Conservation (phyloP, 1,140 invertebrate species). For the Papilio xuthus region DNA sequence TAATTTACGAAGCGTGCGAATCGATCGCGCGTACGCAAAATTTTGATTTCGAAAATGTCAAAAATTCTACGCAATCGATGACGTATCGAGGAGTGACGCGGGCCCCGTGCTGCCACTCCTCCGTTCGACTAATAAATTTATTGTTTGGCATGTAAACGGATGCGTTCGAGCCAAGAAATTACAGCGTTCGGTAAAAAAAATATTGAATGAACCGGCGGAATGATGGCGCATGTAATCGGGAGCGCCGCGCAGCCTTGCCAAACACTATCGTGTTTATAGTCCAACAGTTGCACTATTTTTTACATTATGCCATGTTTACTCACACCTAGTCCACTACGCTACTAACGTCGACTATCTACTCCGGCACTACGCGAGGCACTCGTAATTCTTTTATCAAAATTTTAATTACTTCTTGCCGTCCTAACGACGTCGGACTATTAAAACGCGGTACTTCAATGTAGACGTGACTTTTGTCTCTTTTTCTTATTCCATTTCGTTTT, state of each 20-base stretch:
- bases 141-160: constrained; percentile 82
- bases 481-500: constrained; percentile 59
- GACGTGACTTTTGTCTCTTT: constrained; percentile 67
- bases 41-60: constrained; percentile 66
- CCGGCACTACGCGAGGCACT: background rate
- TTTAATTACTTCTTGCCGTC: constrained; percentile 75
- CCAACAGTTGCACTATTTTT: constrained; percentile 65
- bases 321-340: constrained; percentile 41
- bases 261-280: constrained; percentile 72
- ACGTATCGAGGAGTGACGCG: constrained; percentile 72
- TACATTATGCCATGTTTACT: constrained; percentile 68
- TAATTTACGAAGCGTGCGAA: constrained; percentile 58
- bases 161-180: constrained; percentile 81
- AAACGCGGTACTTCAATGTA: constrained; percentile 67
- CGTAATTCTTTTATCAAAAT: constrained; percentile 65
- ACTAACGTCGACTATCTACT: background rate
- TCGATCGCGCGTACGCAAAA: constrained; percentile 53
- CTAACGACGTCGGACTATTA: constrained; percentile 72
- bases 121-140: constrained; percentile 80
- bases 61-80: constrained; percentile 70
- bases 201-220: constrained; percentile 79
- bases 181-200: constrained; percentile 80
- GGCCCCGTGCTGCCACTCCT: constrained; percentile 75
- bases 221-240: constrained; percentile 75
- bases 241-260: constrained; percentile 68